Conservation (phyloP, 2,113 vertebrate genomes). For the Chaetodon auriga region DNA sequence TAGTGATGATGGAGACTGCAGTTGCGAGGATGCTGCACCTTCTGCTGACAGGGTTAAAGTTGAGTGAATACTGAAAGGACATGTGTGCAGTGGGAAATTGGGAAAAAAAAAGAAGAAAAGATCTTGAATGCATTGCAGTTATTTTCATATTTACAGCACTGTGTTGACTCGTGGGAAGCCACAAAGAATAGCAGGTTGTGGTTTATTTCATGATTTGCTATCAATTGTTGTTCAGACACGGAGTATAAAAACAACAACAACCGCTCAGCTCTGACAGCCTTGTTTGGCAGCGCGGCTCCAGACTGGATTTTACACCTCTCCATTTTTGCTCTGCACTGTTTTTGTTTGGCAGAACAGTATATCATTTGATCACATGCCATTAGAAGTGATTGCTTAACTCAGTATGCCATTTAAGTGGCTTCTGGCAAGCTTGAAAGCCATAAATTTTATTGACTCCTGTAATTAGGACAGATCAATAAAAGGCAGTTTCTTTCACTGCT, state of each 20-base stretch:
- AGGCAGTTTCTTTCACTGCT: constrained; percentile 67
- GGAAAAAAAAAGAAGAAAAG: not conserved
- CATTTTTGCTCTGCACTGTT: constrained; percentile 42
- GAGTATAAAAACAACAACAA: constrained; percentile 8
- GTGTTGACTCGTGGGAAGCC: constrained; percentile 16
- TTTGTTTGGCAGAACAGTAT: constrained; percentile 55
- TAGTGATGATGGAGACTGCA: not conserved
- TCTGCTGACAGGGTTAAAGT: constrained; percentile 3
- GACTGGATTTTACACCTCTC: constrained; percentile 43
- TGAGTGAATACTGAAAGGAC: not conserved
- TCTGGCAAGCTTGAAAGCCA: constrained; percentile 64
- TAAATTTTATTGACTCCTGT: constrained; percentile 78
- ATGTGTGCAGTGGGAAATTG: not conserved
- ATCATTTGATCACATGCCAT: constrained; percentile 69
- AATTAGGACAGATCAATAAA: constrained; percentile 82
- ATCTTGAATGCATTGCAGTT: not conserved
- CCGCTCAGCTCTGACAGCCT: constrained; percentile 33
- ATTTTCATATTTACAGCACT: constrained; percentile 15
- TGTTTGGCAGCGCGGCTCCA: constrained; percentile 46
- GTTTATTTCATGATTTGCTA: constrained; percentile 26
- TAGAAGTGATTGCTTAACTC: constrained; percentile 73
- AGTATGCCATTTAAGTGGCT: constrained; percentile 63
- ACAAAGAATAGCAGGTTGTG: constrained; percentile 11
- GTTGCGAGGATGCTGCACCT: not conserved
- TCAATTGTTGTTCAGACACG: constrained; percentile 8